Evolutionary conservation across 2,888 invertebrate genomes (phyloP).

Genomic region (Venusia cambrica): DNA sequence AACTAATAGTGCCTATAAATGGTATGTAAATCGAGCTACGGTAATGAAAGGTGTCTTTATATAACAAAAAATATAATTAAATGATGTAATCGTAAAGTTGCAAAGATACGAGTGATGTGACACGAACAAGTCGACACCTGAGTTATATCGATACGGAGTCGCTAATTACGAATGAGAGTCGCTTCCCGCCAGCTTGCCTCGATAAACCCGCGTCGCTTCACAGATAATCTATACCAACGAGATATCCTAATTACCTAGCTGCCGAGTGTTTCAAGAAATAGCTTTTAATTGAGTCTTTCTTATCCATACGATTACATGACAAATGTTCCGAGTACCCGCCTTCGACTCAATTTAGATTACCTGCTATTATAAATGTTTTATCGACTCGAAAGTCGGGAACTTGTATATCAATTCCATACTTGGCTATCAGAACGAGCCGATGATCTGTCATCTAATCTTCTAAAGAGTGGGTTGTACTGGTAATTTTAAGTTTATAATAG

Average conservation of each 20-base stretch:
- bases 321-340: slow-evolving; percentile 37
- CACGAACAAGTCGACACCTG: slow-evolving; percentile 33
- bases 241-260: slow-evolving; percentile 60
- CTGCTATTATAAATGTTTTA: slow-evolving; percentile 12
- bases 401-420: slow-evolving; percentile 27
- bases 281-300: slow-evolving; percentile 55
- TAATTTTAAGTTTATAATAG: slow-evolving; percentile 63
- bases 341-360: slow-evolving; percentile 20
- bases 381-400: slow-evolving; percentile 22
- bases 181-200: slow-evolving; percentile 48
- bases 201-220: slow-evolving; percentile 33
- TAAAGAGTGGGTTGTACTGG: slow-evolving; percentile 59
- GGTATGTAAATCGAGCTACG: too few species aligned
- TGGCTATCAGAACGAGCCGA: slow-evolving; percentile 32
- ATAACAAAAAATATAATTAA: too few species aligned
- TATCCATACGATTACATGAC: slow-evolving; percentile 49
- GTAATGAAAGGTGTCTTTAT: too few species aligned
- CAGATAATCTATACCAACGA: slow-evolving; percentile 49
- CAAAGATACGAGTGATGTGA: slow-evolving; percentile 16
- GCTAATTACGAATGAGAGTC: slow-evolving; percentile 65
- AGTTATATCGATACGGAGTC: slow-evolving; percentile 40
- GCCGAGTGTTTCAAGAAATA: slow-evolving; percentile 40
- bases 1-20: too few species aligned
- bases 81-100: slow-evolving; percentile 3
- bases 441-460: slow-evolving; percentile 63